Evolutionary conservation across 2,797 vertebrate genomes (phyloP), one percentile per base, ranked within the genome.

Genomic region (Poeciliopsis infans): DNA sequence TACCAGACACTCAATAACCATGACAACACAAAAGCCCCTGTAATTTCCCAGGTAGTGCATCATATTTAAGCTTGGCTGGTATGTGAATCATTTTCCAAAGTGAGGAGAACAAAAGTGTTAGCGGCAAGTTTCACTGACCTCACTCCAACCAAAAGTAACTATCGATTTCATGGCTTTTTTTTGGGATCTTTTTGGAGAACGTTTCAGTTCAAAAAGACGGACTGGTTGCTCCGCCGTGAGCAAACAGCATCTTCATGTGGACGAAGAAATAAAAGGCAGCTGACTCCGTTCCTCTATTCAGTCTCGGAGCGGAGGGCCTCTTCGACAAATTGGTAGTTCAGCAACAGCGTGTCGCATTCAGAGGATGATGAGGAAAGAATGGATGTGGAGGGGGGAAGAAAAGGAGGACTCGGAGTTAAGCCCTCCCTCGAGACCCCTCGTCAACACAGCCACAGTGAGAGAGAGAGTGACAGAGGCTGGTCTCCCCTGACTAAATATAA

Each of bases 1-100:
- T 46, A 87, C 81, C 12, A n/a, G 89, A 85, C 86, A 92, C 84
- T 89, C 89, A 87, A 94, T 93, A 94, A 94, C 92, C 89, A 92
- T 93, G 94, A 92, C 87, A 91, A 94, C 93, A 90, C 75, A 80
- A 83, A 80, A 83, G 81, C 81, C 84, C 86, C 80, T 31, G 76
- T 85, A 82, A 90, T 91, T 89, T 85, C 90, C 51, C 88, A 89
- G 88, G 88, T 89, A 85, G 86, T 89, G 84, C 79, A 85, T 91
- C 86, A 90, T 81, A 90, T 90, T 91, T 79, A 79, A 87, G 78
- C 51, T 70, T 72, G 23, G 71, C 66, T 78, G 80, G 75, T 31
- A 16, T 75, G 78, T 84, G 79, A 79, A 78, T 88, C 79, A 71
- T 74, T 88, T 80, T 77, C 66, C 68, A 79, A 78, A 77, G 59